phyloP scores from a whole-genome alignment of 2,113 vertebrate species.

The Ctenomys sociabilis region DNA sequence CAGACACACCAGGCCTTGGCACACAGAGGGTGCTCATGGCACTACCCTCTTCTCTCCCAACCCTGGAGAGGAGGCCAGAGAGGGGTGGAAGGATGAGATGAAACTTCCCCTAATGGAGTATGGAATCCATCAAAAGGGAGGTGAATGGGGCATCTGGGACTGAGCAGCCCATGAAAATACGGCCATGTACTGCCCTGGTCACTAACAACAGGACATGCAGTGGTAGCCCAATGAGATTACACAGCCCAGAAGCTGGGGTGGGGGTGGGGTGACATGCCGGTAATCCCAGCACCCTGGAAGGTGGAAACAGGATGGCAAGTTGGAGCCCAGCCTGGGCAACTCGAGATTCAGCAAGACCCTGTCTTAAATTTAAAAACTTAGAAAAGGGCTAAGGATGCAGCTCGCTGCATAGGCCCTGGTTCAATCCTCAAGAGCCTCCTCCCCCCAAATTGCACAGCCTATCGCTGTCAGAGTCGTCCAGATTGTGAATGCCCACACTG shows the following conservation, averaged over 20 bases:
- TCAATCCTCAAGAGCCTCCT: not conserved
- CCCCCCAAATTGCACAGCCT: not conserved
- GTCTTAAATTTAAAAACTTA: too few relatives aligned
- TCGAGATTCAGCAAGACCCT: not conserved
- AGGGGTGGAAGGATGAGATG: not conserved
- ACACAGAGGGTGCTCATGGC: not conserved
- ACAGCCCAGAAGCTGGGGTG: not conserved
- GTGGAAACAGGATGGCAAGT: not conserved
- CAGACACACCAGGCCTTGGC: not conserved
- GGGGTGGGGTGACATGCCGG: not conserved
- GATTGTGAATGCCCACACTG: not conserved
- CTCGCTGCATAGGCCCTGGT: not conserved
- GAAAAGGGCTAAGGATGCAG: not conserved
- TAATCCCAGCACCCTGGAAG: not conserved
- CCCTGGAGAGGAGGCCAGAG: not conserved
- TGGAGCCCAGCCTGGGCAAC: not conserved
- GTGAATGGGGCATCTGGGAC: not conserved
- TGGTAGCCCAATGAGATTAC: not conserved
- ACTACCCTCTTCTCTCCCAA: not conserved
- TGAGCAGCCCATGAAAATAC: fast-evolving
- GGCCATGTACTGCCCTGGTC: not conserved
- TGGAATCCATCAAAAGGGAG: not conserved
- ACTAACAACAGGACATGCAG: fast-evolving
- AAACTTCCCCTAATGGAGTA: not conserved
- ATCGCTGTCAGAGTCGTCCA: not conserved